Conservation (phyloP, 2,113 vertebrate genomes). For the Eublepharis macularius region DNA sequence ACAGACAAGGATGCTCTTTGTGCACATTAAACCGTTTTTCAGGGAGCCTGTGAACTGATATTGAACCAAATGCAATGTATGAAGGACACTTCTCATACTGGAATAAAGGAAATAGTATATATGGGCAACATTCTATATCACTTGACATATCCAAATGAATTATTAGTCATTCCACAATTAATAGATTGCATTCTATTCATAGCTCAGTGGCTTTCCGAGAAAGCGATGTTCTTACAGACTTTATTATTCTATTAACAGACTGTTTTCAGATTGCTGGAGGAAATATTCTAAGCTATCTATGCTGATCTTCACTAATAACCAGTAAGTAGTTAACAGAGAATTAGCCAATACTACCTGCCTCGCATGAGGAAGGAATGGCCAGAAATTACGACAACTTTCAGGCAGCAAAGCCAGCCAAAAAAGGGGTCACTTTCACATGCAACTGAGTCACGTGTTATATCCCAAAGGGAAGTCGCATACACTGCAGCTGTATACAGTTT, state of each 20-base stretch:
- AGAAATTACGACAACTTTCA: not conserved
- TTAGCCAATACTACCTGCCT: not conserved
- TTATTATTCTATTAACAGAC: not conserved
- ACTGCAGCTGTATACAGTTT: not conserved
- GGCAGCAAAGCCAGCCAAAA: not conserved
- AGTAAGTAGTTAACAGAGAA: not conserved
- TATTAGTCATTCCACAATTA: not conserved
- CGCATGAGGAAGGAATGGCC: not conserved
- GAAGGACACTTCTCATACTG: not conserved
- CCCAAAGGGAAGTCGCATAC: not conserved
- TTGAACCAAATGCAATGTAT: not conserved
- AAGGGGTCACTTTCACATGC: not conserved
- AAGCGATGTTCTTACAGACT: not conserved
- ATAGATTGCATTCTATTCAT: not conserved
- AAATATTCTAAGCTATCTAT: not conserved
- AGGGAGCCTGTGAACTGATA: not conserved
- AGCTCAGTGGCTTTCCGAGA: not conserved
- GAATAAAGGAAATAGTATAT: not conserved
- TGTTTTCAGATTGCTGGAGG: not conserved
- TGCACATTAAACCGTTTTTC: not conserved
- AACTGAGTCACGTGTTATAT: not conserved
- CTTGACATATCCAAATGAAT: not conserved
- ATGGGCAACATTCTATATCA: not conserved
- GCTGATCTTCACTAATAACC: not conserved
- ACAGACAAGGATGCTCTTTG: not conserved